phyloP scores from a whole-genome alignment of 2,113 vertebrate species.

The Phalacrocorax pelagicus region DNA sequence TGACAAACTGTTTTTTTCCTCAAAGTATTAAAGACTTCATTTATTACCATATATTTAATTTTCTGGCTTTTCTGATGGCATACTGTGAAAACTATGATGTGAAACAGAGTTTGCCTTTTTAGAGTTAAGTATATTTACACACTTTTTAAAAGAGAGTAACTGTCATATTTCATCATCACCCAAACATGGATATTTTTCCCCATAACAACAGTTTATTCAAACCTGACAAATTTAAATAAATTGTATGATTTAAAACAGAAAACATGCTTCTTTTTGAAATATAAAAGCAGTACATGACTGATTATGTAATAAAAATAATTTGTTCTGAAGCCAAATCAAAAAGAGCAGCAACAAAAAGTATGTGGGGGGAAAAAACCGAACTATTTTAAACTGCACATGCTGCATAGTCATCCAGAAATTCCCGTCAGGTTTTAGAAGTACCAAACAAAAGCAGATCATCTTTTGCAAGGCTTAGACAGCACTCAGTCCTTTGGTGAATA shows the following conservation, averaged over 20 bases:
- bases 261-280: conserved; percentile 14
- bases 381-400: conserved; percentile 29
- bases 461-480: conserved; percentile 6
- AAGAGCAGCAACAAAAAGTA: conserved; percentile 53
- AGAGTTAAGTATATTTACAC: not conserved
- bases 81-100: not conserved
- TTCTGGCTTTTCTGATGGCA: not conserved
- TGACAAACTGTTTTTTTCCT: conserved; percentile 1
- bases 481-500: not conserved
- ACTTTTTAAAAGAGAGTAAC: not conserved
- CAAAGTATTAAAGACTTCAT: not conserved
- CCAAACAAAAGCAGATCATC: not conserved
- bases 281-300: conserved; percentile 52
- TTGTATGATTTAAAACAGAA: not conserved
- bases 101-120: not conserved
- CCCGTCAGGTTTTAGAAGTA: conserved; percentile 4
- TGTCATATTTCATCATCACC: not conserved
- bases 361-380: not conserved
- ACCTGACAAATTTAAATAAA: conserved; percentile 3
- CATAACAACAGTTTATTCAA: not conserved
- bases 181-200: not conserved
- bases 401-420: conserved; percentile 39
- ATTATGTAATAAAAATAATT: conserved; percentile 51
- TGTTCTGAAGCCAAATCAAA: conserved; percentile 57
- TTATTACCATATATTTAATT: not conserved